Conservation (phyloP, 2,888 invertebrate genomes). For the Leptinotarsa juncta region DNA sequence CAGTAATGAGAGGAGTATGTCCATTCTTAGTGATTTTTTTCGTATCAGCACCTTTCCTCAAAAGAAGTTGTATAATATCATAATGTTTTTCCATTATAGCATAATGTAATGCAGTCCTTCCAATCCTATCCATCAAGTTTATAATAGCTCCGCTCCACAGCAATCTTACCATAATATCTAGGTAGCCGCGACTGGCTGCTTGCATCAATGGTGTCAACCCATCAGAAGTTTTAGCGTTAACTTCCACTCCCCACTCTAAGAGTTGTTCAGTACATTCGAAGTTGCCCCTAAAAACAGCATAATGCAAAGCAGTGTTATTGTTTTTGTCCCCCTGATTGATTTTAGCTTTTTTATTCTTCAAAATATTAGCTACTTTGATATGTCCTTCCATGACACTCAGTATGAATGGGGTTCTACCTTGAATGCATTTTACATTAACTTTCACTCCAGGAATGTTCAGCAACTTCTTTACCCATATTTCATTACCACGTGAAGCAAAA, state of each 20-base stretch:
- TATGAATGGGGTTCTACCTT: conserved; percentile 28
- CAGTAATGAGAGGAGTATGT: conserved; percentile 23
- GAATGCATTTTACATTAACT: conserved; percentile 10
- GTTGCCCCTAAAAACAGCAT: conserved; percentile 12
- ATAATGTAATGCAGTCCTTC: conserved; percentile 31
- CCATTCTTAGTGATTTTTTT: conserved; percentile 18
- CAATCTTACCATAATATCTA: conserved; percentile 1
- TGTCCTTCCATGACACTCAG: conserved; percentile 24
- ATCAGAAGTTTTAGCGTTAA: conserved; percentile 16
- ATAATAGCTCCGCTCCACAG: conserved; percentile 19
- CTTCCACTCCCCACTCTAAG: conserved; percentile 14
- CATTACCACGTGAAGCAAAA: conserved; percentile 17
- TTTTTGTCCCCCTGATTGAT: conserved; percentile 19
- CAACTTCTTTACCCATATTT: conserved; percentile 22
- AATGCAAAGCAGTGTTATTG: conserved; percentile 29
- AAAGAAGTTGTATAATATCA: conserved; percentile 22
- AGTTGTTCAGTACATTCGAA: conserved; percentile 14
- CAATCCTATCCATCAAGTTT: conserved; percentile 15
- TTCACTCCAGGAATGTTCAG: conserved; percentile 14
- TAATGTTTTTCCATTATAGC: conserved; percentile 20
- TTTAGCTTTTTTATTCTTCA: conserved; percentile 22
- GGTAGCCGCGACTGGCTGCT: conserved; percentile 10
- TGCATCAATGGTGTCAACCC: conserved; percentile 29
- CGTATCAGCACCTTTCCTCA: conserved; percentile 18
- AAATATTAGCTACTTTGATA: conserved; percentile 7